Conservation (phyloP, 2,113 vertebrate species). For the Aviceda subcristata region DNA sequence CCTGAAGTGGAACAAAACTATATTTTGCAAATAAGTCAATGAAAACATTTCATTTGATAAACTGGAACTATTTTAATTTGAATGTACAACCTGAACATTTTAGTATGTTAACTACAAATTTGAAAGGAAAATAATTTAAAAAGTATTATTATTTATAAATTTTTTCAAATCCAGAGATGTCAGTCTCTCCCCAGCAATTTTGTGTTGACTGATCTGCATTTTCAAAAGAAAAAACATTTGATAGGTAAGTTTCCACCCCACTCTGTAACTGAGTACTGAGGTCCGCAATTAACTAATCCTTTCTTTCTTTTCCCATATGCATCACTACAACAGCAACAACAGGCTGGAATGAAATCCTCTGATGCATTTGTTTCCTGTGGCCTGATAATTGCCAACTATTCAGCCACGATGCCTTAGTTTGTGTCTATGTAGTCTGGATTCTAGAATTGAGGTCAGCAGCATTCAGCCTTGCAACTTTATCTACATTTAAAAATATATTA, state of each 20-base stretch:
- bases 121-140: neutral
- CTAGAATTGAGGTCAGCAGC: neutral
- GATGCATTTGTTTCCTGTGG: neutral
- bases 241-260: neutral
- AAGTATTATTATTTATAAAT: neutral
- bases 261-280: neutral
- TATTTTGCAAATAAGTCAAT: neutral
- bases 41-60: neutral
- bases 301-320: neutral
- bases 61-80: neutral
- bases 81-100: neutral
- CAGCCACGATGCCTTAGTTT: neutral
- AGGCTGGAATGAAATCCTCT: neutral
- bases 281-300: neutral
- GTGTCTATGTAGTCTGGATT: neutral
- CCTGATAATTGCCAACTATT: neutral
- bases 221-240: neutral
- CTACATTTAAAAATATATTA: neutral
- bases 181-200: neutral
- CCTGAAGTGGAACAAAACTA: neutral
- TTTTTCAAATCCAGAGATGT: neutral
- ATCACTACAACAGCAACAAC: neutral
- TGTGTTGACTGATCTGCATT: neutral
- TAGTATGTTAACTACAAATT: neutral
- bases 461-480: neutral